Conservation (phyloP, 2,797 vertebrate genomes). For the Tolypeutes matacus region DNA sequence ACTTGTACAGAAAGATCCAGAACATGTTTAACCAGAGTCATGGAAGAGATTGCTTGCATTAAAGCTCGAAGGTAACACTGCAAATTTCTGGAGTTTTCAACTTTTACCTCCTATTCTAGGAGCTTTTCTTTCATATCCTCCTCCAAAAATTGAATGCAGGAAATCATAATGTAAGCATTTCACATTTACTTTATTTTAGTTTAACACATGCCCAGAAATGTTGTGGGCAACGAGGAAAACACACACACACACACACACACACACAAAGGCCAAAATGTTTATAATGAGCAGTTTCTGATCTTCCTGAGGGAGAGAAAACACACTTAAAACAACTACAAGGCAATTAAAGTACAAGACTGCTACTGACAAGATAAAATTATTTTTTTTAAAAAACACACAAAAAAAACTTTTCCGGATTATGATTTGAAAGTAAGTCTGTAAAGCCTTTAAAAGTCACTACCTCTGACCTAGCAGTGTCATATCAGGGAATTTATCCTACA, state of each 20-base stretch:
- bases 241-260: neutral
- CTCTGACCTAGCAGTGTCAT: neutral
- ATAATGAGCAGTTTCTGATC: neutral
- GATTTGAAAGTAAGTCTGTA: neutral
- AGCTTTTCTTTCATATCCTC: neutral
- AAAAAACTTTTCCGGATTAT: neutral
- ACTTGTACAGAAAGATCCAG: too few species aligned
- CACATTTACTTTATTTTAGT: neutral
- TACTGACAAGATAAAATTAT: neutral
- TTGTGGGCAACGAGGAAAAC: neutral
- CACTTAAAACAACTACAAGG: neutral
- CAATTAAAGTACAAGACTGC: neutral
- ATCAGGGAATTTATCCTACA: neutral
- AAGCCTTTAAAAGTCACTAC: neutral
- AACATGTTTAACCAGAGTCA: accelerated
- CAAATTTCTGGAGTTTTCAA: neutral
- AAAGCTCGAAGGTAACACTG: neutral
- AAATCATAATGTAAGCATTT: neutral
- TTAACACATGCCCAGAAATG: neutral
- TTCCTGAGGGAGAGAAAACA: neutral
- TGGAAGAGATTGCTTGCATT: neutral
- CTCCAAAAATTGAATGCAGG: neutral
- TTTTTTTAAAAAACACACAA: too few species aligned
- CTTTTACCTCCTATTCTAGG: neutral
- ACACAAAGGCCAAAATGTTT: neutral